Evolutionary conservation across 2,888 invertebrate species (phyloP).

Genomic region (Geophilus truncorum): DNA sequence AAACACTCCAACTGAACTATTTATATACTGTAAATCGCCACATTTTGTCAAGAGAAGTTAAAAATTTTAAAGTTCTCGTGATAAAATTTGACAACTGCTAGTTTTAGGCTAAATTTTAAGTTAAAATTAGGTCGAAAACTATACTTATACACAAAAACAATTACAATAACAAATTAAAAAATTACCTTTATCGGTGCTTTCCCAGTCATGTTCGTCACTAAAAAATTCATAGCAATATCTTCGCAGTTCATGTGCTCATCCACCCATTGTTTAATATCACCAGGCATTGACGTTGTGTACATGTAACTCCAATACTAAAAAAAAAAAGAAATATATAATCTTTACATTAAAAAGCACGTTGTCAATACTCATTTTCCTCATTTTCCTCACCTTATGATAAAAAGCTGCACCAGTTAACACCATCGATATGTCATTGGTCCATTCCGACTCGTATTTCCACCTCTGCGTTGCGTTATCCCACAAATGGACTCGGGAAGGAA

Average conservation of each 20-base stretch:
- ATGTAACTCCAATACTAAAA: slow-evolving; percentile 82
- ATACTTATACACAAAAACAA: no score
- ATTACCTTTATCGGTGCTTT: slow-evolving; percentile 87
- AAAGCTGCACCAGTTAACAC: slow-evolving; percentile 94
- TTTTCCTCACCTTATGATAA: slow-evolving; percentile 89
- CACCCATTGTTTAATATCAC: slow-evolving; percentile 78
- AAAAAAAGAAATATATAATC: no score
- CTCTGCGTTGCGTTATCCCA: slow-evolving; percentile 81
- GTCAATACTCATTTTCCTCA: no score
- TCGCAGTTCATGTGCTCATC: slow-evolving; percentile 97
- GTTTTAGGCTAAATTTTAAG: no score
- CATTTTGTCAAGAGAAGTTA: no score
- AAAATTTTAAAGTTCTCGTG: no score
- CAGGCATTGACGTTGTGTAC: slow-evolving; percentile 83
- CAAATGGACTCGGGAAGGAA: slow-evolving; percentile 88
- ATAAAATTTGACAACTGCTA: no score
- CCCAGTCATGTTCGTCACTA: slow-evolving; percentile 85
- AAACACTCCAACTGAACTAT: no score
- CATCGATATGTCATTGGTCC: slow-evolving; percentile 92
- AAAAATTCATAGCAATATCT: slow-evolving; percentile 97
- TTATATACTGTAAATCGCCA: no score
- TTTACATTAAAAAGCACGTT: no score
- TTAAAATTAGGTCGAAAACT: no score
- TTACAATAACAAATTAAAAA: no score
- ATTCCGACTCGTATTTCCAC: slow-evolving; percentile 95